Evolutionary conservation across 2,888 invertebrate species (phyloP), one percentile per base, ranked within the genome.

Genomic region (Salticus scenicus): DNA sequence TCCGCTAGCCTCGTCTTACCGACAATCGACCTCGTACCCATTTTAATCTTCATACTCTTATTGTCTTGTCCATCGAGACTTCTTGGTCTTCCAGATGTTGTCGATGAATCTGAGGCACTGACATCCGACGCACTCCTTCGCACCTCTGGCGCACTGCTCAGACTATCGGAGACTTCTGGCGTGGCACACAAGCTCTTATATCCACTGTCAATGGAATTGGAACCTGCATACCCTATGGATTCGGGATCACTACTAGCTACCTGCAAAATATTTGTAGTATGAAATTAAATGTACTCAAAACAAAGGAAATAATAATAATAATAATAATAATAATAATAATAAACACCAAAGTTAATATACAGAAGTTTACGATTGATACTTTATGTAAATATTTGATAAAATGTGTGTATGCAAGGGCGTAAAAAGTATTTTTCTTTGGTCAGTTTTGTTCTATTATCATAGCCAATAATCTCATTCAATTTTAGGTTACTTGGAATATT

Each of bases 181-280:
- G 91, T 91, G n/a, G 90, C 90, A 79, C 90, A 90, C n/a, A 89
- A 89, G 78, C 90, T 90, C 87, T 91, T 90, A 89, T 90, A 91
- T 10, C 90, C 90, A 37, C 90, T 90, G 88, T 91, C 91, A 14
- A 90, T 89, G 33, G 90, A 90, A 84, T 90, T 90, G 69, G 90
- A 90, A 17, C 90, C 91, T 1, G 90, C 90, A 84, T 91, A 91
- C 10, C 90, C 90, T 14, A 90, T 89, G 0, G 90, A 90, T 80
- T 90, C 90, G 20, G 89, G 89, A 57, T 90, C 90, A 31, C 88
- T 89, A 72, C 89, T 89, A 41, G 85, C 85, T 30, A 85, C 57
- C 84, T 84, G 30, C 20, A 5, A 33, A n/a, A 67, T 17, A n/a
- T n/a, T n/a, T n/a, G n/a, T n/a, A n/a, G n/a, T n/a, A n/a, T n/a